Base-by-base conservation (phyloP, 2,113 vertebrate genomes). In the Ovibos moschatus region DNA sequence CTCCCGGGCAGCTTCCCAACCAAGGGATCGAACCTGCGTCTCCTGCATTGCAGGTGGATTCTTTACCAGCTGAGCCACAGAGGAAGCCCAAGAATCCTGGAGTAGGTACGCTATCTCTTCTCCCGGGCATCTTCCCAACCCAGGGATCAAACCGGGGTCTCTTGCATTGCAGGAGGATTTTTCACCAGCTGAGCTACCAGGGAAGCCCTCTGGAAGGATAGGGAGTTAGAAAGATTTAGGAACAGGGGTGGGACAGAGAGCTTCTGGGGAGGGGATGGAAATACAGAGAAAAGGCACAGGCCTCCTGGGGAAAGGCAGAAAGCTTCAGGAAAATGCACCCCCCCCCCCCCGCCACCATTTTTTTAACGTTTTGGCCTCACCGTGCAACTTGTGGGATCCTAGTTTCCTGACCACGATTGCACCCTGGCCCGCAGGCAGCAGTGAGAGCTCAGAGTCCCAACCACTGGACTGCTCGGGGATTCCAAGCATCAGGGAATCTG, bases 341-440 rank as follows among this genome's bases (percentile, higher is more conserved):
- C 21, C 23, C 11, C 0, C 19, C 6, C 7, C 45, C 45, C 45
- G 7, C 40, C 14, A 1, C 1, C 1, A 0, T 30, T 67, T 40
- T 40, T 76, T 76, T 1, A 4, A 43, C 19, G 13, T 7, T 76
- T 27, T 76, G 71, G 23, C 40, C 1, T 0, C 40, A 76, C 40
- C 0, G 3, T 43, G 71, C 23, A 40, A 43, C 23, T 27, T 76
- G 40, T 27, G 23, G 21, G 12, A 40, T 43, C 40, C 23, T 7
- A 43, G 40, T 76, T 43, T 43, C 71, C 71, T 76, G 71, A 76
- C 23, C 23, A 76, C 3, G 40, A 76, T 27, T 76, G 40, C 36
- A 43, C 71, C 71, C 23, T 0, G 2, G 40, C 23, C 40, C 12
- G 43, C 40, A 76, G 71, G 43, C 40, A 76, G 71, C 71, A 76